phyloP scores from a whole-genome alignment of 2,113 vertebrate genomes.

The Anhinga anhinga region DNA sequence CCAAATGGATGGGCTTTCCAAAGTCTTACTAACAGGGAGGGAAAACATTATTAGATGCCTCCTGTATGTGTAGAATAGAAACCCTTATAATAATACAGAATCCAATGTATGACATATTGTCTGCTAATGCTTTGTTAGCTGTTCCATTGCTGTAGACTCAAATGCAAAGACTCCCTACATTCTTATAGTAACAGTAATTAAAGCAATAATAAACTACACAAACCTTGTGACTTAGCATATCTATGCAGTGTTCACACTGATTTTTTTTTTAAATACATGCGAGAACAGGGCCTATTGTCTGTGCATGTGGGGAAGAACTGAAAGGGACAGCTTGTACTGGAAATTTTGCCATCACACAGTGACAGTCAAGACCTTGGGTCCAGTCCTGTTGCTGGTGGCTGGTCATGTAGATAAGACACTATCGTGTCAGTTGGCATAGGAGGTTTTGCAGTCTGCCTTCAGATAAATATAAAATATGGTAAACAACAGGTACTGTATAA shows the following conservation, averaged over 20 bases:
- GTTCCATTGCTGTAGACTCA: not conserved
- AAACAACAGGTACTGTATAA: not conserved
- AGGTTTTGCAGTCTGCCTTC: not conserved
- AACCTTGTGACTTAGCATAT: not conserved
- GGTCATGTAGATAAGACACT: not conserved
- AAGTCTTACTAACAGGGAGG: not conserved
- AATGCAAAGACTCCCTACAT: not conserved
- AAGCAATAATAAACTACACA: not conserved
- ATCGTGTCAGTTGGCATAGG: not conserved
- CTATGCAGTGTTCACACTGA: not conserved
- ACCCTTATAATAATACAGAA: not conserved
- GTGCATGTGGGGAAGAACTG: not conserved
- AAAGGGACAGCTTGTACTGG: not conserved
- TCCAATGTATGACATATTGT: not conserved
- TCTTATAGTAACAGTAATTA: not conserved
- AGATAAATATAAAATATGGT: not conserved
- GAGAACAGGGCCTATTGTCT: not conserved
- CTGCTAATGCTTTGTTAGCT: not conserved
- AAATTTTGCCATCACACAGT: not conserved
- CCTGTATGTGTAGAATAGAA: not conserved
- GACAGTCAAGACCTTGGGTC: not conserved
- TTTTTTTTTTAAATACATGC: fast-evolving
- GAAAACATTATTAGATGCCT: not conserved
- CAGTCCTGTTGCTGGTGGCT: not conserved
- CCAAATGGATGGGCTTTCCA: not conserved